Percentiles rank a stretch among this genome's conserved stretches.
Conservation (phyloP, 2,888 invertebrate genomes). For the Fabriciana adippe region DNA sequence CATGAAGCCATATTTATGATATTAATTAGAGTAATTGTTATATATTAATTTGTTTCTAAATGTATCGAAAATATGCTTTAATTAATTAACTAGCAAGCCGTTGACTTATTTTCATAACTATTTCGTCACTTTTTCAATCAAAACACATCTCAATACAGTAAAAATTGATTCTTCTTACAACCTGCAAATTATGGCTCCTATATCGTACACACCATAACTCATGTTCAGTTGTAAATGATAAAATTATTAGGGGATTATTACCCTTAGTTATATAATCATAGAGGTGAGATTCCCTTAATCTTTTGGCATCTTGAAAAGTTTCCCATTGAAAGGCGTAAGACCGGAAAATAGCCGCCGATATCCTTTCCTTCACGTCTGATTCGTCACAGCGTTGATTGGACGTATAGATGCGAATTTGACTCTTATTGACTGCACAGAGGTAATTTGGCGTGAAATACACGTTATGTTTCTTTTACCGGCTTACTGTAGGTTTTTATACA, state of each 20-base stretch:
- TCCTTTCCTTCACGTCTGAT: conserved; percentile 39
- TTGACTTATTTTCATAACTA: too few relatives aligned
- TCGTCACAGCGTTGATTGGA: conserved; percentile 41
- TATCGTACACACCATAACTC: conserved; percentile 43
- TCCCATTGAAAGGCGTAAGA: conserved; percentile 36
- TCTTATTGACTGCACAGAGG: conserved; percentile 33
- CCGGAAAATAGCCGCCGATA: conserved; percentile 38
- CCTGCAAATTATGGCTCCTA: conserved; percentile 46
- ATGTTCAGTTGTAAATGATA: conserved; percentile 47
- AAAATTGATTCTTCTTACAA: conserved; percentile 48
- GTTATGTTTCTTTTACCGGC: conserved; percentile 19
- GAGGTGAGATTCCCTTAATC: conserved; percentile 13
- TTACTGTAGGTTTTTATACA: conserved; percentile 3
- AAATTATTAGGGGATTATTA: conserved; percentile 37
- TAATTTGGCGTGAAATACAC: conserved; percentile 28
- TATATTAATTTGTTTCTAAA: too few relatives aligned
- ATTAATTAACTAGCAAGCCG: too few relatives aligned
- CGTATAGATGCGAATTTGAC: conserved; percentile 34
- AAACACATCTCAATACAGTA: conserved; percentile 39
- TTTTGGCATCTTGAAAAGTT: conserved; percentile 26
- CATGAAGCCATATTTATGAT: too few relatives aligned
- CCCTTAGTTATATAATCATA: neutral
- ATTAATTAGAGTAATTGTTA: too few relatives aligned
- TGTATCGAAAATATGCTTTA: too few relatives aligned
- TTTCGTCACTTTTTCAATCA: conserved; percentile 23